Conservation (phyloP, 2,888 invertebrate genomes). For the Scelioninae gen. 1 region DNA sequence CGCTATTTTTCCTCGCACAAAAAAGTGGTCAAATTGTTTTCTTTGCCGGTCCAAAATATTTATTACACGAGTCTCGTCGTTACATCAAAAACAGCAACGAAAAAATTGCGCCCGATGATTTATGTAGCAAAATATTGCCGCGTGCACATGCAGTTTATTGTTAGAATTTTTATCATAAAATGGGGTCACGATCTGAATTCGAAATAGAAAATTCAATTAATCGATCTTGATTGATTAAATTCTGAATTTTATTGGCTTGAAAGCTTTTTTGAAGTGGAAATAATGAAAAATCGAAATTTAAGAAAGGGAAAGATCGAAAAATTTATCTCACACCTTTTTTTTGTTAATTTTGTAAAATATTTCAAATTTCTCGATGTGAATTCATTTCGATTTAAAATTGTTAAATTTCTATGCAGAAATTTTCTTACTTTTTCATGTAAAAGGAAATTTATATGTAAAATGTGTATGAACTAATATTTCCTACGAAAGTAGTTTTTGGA, state of each 20-base stretch:
- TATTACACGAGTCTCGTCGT: constrained; percentile 38
- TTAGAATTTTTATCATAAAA: constrained; percentile 26
- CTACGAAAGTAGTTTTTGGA: no score
- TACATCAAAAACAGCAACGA: constrained; percentile 49
- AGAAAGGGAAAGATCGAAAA: no score
- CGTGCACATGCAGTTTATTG: constrained; percentile 35
- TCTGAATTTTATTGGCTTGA: constrained; percentile 32
- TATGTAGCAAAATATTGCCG: constrained; percentile 36
- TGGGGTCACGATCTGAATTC: constrained; percentile 31
- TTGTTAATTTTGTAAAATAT: no score
- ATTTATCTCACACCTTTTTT: no score
- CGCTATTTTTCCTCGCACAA: constrained; percentile 28
- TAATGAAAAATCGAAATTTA: no score
- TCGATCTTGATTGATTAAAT: constrained; percentile 37
- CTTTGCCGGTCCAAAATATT: constrained; percentile 58
- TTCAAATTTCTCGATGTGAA: no score
- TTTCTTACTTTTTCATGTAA: no score
- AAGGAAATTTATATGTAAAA: no score
- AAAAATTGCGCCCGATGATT: constrained; percentile 48
- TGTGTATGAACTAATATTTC: no score
- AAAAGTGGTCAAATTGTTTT: constrained; percentile 56
- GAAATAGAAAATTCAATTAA: constrained; percentile 13
- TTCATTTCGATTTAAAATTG: no score
- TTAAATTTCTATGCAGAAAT: no score
- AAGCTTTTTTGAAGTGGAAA: no score